phyloP scores from a whole-genome alignment of 2,113 vertebrate species.

The Xenopus borealis region DNA sequence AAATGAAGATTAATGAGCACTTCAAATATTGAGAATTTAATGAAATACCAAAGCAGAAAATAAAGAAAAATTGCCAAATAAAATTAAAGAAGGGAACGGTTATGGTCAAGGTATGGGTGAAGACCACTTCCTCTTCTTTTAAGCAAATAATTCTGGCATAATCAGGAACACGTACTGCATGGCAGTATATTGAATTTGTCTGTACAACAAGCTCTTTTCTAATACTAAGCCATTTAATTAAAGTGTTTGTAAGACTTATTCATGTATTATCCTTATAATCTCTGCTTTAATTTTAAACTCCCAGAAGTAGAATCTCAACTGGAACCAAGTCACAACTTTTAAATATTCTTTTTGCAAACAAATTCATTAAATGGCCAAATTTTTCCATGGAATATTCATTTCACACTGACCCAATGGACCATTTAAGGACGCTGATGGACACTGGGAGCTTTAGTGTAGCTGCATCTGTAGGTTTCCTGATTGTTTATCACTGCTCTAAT shows the following conservation, averaged over 20 bases:
- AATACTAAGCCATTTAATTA: constrained; percentile 33
- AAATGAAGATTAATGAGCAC: constrained; percentile 82
- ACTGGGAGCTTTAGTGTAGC: too few relatives aligned
- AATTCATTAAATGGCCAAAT: too few relatives aligned
- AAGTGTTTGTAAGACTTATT: constrained; percentile 40
- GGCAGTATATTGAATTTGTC: constrained; percentile 8
- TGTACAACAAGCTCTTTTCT: neutral
- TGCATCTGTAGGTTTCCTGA: too few relatives aligned
- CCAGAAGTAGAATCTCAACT: neutral
- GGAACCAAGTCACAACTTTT: neutral
- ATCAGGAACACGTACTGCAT: constrained; percentile 4
- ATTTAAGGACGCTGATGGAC: too few relatives aligned
- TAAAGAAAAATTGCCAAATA: constrained; percentile 27
- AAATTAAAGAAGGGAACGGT: constrained; percentile 15
- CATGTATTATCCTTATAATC: constrained; percentile 20
- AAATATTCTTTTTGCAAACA: too few relatives aligned
- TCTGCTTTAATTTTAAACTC: constrained; percentile 13
- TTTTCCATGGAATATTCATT: too few relatives aligned
- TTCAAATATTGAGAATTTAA: constrained; percentile 66
- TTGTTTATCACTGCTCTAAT: too few relatives aligned
- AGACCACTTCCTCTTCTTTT: constrained; percentile 14
- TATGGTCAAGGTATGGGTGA: constrained; percentile 23
- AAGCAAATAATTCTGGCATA: constrained; percentile 19
- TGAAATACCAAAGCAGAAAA: constrained; percentile 49
- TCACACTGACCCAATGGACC: too few relatives aligned